A percentile compares a stretch with the other conserved stretches of the same genome.
These are phyloP conservation scores for Empidonax traillii DNA, from an alignment of 2,113 vertebrate species.

Conservation along the genomic window DNA sequence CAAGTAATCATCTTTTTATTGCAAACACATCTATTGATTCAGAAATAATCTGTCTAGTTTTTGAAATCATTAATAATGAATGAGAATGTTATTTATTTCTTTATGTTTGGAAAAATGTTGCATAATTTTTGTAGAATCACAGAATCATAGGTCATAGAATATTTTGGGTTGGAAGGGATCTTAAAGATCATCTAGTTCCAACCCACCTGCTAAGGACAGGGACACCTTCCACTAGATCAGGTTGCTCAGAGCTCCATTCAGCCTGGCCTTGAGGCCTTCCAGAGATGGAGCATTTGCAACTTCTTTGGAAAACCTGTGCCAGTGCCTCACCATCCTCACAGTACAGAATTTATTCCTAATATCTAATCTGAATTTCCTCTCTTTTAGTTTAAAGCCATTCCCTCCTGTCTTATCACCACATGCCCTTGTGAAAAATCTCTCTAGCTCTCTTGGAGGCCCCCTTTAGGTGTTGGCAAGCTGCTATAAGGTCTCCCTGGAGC, in stretches of 20 bases:
- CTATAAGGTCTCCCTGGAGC: background rate
- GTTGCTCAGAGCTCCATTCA: background rate
- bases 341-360: background rate
- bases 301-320: background rate
- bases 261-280: background rate
- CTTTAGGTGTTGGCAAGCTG: background rate
- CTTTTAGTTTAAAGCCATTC: background rate
- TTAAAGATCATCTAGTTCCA: background rate
- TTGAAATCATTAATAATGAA: background rate
- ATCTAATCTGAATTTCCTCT: background rate
- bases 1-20: background rate
- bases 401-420: background rate
- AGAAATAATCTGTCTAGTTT: background rate
- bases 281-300: background rate
- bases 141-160: background rate
- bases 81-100: background rate
- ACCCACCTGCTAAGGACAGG: background rate
- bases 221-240: background rate
- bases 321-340: background rate
- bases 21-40: background rate
- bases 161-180: background rate
- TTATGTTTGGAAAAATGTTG: background rate
- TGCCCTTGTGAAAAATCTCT: background rate
- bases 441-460: background rate
- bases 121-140: background rate